phyloP scores from a whole-genome alignment of 2,797 vertebrate species.

The Rhinophrynus dorsalis region DNA sequence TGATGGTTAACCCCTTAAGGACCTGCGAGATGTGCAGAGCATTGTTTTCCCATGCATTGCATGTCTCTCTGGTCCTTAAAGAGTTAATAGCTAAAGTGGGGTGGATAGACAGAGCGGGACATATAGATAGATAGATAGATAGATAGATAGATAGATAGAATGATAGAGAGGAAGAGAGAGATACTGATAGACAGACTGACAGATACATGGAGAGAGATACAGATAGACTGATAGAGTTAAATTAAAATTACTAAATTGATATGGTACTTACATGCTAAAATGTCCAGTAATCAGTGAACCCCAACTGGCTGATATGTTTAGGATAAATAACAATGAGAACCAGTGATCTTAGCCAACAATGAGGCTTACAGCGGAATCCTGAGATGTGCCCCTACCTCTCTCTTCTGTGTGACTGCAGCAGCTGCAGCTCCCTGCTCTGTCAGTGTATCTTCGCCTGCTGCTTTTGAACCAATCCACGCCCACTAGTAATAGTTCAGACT shows the following conservation, averaged over 20 bases:
- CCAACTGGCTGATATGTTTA: constrained; percentile 9
- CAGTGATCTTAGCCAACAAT: constrained; percentile 15
- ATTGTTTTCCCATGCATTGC: too few species aligned
- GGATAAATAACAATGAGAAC: constrained; percentile 1
- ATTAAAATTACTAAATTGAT: background rate
- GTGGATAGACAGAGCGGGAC: too few species aligned
- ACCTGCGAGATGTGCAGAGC: too few species aligned
- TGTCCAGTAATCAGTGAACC: background rate
- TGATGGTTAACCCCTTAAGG: too few species aligned
- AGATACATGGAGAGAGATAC: too few species aligned
- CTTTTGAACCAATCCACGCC: constrained; percentile 35
- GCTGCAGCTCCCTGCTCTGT: constrained; percentile 27
- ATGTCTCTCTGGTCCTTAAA: too few species aligned
- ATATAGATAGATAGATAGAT: too few species aligned
- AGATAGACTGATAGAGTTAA: too few species aligned
- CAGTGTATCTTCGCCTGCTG: constrained; percentile 20
- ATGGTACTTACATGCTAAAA: constrained; percentile 24
- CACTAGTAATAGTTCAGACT: constrained; percentile 13
- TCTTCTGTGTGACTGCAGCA: constrained; percentile 43
- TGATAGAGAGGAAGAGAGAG: too few species aligned
- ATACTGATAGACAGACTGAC: too few species aligned
- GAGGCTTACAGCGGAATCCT: background rate
- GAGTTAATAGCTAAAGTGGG: too few species aligned
- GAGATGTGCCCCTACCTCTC: background rate
- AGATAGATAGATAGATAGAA: too few species aligned